Conservation (phyloP, 2,797 vertebrate species). For the Tenualosa ilisha region DNA sequence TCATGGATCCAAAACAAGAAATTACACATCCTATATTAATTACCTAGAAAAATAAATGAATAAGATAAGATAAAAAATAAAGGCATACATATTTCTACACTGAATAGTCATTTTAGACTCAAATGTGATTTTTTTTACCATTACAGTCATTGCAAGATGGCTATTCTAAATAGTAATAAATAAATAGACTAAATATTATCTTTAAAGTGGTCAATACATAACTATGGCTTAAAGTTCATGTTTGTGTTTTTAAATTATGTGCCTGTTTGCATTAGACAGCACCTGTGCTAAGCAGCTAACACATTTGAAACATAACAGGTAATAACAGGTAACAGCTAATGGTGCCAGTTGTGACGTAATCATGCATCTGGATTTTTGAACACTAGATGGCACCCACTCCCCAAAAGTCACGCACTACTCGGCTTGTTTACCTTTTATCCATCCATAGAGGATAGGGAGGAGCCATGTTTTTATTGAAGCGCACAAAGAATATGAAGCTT, state of each 20-base stretch:
- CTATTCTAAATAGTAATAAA: neutral
- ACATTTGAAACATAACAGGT: neutral
- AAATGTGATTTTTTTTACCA: neutral
- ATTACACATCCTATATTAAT: too few species aligned
- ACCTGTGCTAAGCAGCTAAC: neutral
- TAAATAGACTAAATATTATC: neutral
- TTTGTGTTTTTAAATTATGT: neutral
- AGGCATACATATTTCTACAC: neutral
- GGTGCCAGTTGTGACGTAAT: neutral
- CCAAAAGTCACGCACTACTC: neutral
- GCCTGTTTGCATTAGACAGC: neutral
- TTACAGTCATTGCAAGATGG: too few species aligned
- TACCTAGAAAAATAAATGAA: neutral
- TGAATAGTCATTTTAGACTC: neutral
- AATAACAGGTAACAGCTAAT: neutral
- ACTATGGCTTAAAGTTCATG: neutral
- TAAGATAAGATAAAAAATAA: neutral
- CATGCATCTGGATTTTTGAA: neutral
- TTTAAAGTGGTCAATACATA: neutral
- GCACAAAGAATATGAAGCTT: neutral
- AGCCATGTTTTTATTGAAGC: conserved; percentile 15
- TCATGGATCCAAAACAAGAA: too few species aligned
- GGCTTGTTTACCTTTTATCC: neutral
- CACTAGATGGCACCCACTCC: neutral
- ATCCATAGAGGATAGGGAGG: neutral